Conservation (phyloP, 2,113 vertebrate species). For the Phaethornis superciliosus region DNA sequence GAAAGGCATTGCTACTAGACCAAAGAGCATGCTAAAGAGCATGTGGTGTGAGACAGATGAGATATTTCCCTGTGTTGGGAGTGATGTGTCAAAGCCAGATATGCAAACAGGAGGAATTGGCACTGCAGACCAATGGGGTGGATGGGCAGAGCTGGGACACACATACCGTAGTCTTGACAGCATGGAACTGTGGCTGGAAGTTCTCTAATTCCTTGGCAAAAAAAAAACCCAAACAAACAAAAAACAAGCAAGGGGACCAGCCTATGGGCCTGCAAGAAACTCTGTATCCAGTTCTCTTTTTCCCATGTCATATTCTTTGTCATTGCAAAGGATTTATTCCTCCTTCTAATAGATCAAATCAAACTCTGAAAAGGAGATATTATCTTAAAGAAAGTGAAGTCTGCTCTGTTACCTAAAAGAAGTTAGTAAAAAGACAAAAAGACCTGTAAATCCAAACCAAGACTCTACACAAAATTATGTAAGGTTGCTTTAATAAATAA, state of each 20-base stretch:
- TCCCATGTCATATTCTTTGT: neutral
- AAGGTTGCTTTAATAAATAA: neutral
- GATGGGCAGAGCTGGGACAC: neutral
- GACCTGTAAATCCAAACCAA: neutral
- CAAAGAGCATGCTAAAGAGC: neutral
- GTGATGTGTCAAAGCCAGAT: neutral
- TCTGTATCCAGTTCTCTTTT: neutral
- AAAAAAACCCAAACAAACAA: neutral
- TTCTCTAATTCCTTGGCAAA: neutral
- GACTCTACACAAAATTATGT: neutral
- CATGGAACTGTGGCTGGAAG: neutral
- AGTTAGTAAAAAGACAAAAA: neutral
- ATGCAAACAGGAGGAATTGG: neutral
- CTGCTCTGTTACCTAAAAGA: neutral
- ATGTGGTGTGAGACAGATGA: neutral
- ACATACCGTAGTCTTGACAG: neutral
- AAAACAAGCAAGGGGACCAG: neutral
- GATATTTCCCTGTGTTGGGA: neutral
- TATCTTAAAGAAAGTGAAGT: neutral
- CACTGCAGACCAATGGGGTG: neutral
- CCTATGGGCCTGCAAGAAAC: neutral
- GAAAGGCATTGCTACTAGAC: neutral
- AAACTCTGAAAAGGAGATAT: neutral
- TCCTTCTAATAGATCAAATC: neutral
- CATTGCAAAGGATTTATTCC: neutral